Percentiles rank a stretch among this genome's conserved stretches.
phyloP scores from a whole-genome alignment of 1,140 invertebrate genomes.

The Lanistes nyassanus region DNA sequence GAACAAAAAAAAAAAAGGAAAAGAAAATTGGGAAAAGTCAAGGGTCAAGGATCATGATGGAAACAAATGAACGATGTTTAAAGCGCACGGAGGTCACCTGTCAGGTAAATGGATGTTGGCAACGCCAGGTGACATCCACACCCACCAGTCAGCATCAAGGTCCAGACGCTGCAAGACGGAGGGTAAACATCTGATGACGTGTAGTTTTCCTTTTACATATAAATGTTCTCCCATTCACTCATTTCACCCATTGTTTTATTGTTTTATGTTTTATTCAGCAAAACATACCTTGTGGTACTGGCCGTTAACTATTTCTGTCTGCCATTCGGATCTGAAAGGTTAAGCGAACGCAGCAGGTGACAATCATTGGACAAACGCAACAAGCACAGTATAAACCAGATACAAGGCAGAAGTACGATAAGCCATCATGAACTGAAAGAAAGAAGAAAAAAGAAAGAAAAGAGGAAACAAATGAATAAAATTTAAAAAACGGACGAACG shows the following conservation, averaged over 20 bases:
- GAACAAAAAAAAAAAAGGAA: not conserved
- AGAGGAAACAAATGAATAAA: no score
- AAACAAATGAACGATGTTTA: not conserved
- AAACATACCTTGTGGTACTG: constrained; percentile 38
- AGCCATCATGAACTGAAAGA: not conserved
- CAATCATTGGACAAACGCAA: no score
- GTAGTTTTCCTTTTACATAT: no score
- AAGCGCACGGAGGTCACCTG: constrained; percentile 18
- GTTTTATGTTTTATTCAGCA: not conserved
- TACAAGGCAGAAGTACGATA: not conserved
- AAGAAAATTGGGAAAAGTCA: not conserved
- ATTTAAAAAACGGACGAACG: no score
- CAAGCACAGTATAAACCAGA: not conserved
- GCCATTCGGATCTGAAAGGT: constrained; percentile 33
- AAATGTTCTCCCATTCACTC: no score
- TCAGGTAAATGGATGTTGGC: constrained; percentile 44
- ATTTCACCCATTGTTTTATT: no score
- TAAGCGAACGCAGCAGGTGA: no score
- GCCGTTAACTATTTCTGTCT: constrained; percentile 28
- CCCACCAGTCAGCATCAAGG: constrained; percentile 39
- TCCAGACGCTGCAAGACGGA: constrained; percentile 29
- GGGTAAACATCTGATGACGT: not conserved
- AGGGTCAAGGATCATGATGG: not conserved
- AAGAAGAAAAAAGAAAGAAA: not conserved
- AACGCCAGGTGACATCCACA: constrained; percentile 41